Percentiles rank a stretch among this genome's conserved stretches.
Evolutionary conservation across 1,140 invertebrate genomes (phyloP).

Genomic region (Mamestra configurata): DNA sequence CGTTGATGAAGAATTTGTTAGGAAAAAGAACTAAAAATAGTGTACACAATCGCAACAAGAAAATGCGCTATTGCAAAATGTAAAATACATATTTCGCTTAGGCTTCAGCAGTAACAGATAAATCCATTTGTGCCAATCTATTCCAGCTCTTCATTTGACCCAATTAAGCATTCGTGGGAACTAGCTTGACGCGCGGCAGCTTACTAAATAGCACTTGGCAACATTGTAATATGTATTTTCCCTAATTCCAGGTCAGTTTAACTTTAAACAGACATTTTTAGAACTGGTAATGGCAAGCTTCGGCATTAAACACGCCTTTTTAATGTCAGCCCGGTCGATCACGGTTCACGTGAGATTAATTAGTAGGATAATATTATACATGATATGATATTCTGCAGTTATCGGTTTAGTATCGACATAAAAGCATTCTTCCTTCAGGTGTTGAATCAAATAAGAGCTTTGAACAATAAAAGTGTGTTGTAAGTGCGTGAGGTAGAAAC

Average conservation of each 20-base stretch:
- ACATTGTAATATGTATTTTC: not conserved
- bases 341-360: constrained; percentile 18
- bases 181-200: not conserved
- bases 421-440: not conserved
- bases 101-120: no score
- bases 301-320: constrained; percentile 18
- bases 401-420: no score
- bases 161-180: not conserved
- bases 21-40: not conserved
- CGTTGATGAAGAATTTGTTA: not conserved
- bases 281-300: not conserved
- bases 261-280: not conserved
- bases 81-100: no score
- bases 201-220: not conserved
- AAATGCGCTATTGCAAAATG: no score
- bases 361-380: no score
- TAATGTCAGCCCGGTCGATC: constrained; percentile 1
- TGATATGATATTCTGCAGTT: no score
- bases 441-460: not conserved
- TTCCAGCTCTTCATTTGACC: not conserved
- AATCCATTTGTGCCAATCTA: not conserved
- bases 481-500: not conserved
- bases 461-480: not conserved
- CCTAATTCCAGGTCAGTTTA: no score
- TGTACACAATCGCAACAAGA: not conserved